Evolutionary conservation across 2,113 vertebrate species (phyloP), one percentile per base, ranked within the genome.

Genomic region (Ranitomeya imitator): DNA sequence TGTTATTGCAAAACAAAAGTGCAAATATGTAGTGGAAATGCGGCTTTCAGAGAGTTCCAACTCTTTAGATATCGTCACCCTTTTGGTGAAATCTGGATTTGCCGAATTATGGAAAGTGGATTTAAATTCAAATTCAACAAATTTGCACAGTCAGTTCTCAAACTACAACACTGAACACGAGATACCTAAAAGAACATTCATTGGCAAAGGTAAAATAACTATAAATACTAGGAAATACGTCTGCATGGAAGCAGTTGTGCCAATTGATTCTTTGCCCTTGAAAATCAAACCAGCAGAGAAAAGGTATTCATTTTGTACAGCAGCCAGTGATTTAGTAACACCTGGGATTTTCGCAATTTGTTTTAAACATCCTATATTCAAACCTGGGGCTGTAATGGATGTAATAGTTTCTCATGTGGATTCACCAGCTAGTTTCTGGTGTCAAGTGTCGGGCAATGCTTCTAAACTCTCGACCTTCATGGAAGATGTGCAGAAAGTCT

Each of bases 361-460:
- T 87, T 96, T 94, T 78, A 97, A 94, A 90, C 88, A 92, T 9
- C 79, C 93, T 31, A 74, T 65, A 13, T 94, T 97, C 91, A 94
- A 94, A 54, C 95, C 95, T 57, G 97, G 97, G 84, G 86, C 86
- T 90, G 88, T 95, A 89, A 85, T 97, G 14, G 82, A 94, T 88
- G 96, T 99, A 0, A 79, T 83, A 1, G 97, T 96, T 90, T 95
- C 94, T 73, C 91, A 89, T 63, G 69, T 94, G 60, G 91, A 61
- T 89, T 96, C 97, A 7, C 96, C 95, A 79, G 93, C 91, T 57
- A 93, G 97, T 83, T 98, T 99, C 91, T 98, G 95, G 90, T 99
- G 98, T 91, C 97, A 97, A 90, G 90, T 93, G 54, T 91, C 89
- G 18, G 92, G 91, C 81, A 95, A 93, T 11, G 76, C 91, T 81